Base-by-base conservation (phyloP, 2,797 vertebrate species). In the Takifugu ocellatus region DNA sequence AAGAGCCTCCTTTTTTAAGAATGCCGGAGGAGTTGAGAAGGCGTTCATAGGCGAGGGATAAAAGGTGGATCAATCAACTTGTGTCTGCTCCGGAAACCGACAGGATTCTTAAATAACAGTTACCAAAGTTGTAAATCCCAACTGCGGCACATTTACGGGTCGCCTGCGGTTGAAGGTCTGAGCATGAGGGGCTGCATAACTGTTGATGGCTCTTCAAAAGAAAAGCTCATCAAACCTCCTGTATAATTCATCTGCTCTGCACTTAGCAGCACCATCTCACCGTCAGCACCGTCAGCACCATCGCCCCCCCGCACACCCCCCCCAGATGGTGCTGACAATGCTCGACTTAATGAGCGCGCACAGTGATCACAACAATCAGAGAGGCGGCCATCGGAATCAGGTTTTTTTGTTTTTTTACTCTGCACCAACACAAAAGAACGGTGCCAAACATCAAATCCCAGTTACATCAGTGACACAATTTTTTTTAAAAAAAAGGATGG, bases 331-430 rank as follows among this genome's bases (percentile, higher is more conserved):
- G 36, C 36, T 14, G 36, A 33, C 33, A 33, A 33, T 33, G 33
- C 33, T 33, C 33, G 9, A 10, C 33, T 12, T 33, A 33, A 33
- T 33, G 33, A 33, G 33, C 33, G 33, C 3, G 8, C 7, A 11
- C 10, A 10, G 36, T 39, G 11, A 39, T 14, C 36, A 14, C 36
- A 14, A 39, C 36, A 39, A 3, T 39, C 33, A 10, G 33, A 33
- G 33, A 11, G 8, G 9, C 33, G 11, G 27, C 31, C 31, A 8
- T 8, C 29, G 29, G 29, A 3, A 31, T 8, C 29, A 8, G 5
- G 7, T 10, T 21, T 29, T 60, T 17, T 79, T 70, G 88, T 21
- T 88, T 86, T 89, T 90, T 89, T 86, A 87, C 86, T 89, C 85
- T 79, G 69, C 86, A 85, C 75, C 81, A 51, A 71, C 49, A 59